These are phyloP conservation scores for Metalampra italica DNA, from an alignment of 2,888 invertebrate species.

Conservation along the genomic window DNA sequence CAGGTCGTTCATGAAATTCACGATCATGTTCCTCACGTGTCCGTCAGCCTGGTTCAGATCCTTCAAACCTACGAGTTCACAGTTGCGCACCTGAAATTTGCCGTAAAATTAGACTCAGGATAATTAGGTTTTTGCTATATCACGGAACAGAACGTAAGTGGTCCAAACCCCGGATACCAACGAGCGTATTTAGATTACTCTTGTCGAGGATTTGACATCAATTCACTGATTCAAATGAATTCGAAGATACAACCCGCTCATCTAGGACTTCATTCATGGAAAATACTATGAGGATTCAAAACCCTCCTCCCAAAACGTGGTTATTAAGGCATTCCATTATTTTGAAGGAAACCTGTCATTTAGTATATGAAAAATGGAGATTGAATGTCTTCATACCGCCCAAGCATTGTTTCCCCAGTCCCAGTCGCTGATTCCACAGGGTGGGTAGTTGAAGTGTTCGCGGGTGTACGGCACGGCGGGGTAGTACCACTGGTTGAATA, in stretches of 20 bases:
- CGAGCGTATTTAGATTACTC: no score
- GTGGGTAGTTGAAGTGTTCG: conserved; percentile 82
- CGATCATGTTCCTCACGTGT: conserved; percentile 82
- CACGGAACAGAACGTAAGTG: no score
- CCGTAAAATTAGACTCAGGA: background rate
- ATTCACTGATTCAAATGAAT: no score
- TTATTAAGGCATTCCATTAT: no score
- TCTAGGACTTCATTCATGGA: no score
- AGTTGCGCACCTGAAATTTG: conserved; percentile 82
- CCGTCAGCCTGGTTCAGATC: conserved; percentile 85
- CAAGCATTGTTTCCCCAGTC: conserved; percentile 80
- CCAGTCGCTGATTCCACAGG: conserved; percentile 81
- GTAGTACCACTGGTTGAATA: conserved; percentile 71
- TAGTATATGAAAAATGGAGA: no score
- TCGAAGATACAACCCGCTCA: no score
- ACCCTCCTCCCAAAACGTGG: no score
- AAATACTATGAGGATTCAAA: no score
- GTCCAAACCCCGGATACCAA: no score
- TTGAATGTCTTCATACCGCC: conserved; percentile 78
- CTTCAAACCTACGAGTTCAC: conserved; percentile 85
- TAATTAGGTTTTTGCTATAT: background rate
- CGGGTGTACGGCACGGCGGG: conserved; percentile 82
- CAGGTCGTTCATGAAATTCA: conserved; percentile 82
- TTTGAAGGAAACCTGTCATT: no score
- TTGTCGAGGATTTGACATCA: no score